A percentile compares a stretch with the other conserved stretches of the same genome.
phyloP scores from a whole-genome alignment of 2,888 invertebrate species.

The Thecocarcelia acutangulata region DNA sequence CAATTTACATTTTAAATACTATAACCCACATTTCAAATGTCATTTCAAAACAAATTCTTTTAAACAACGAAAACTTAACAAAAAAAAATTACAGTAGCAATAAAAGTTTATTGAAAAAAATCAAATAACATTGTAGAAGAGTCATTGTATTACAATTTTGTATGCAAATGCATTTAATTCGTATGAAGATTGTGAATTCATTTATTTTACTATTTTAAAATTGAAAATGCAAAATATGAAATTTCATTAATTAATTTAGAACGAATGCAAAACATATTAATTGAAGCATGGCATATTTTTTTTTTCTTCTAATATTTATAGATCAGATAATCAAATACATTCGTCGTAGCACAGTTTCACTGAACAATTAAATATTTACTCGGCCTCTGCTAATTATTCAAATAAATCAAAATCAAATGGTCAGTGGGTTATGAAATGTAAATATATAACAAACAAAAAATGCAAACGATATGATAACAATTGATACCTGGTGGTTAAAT shows the following conservation, averaged over 20 bases:
- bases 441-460: slow-evolving; percentile 22
- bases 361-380: slow-evolving; percentile 47
- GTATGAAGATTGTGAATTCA: neutral
- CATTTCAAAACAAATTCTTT: slow-evolving; percentile 1
- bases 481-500: slow-evolving; percentile 7
- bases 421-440: slow-evolving; percentile 61
- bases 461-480: slow-evolving; percentile 20
- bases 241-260: slow-evolving; percentile 61
- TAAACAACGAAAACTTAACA: neutral
- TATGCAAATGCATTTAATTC: slow-evolving; percentile 17
- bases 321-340: neutral
- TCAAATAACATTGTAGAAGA: slow-evolving; percentile 11
- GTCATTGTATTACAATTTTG: slow-evolving; percentile 25
- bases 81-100: slow-evolving; percentile 36
- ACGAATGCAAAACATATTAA: slow-evolving; percentile 51
- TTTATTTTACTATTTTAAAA: slow-evolving; percentile 24
- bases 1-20: slow-evolving; percentile 51
- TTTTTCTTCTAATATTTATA: slow-evolving; percentile 11
- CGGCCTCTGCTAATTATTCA: slow-evolving; percentile 52
- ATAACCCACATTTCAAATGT: slow-evolving; percentile 53
- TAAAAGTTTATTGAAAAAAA: slow-evolving; percentile 13
- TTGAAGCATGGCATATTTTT: slow-evolving; percentile 53
- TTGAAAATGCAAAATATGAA: slow-evolving; percentile 39
- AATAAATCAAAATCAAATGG: slow-evolving; percentile 63
- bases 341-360: slow-evolving; percentile 8